Evolutionary conservation across 2,113 vertebrate genomes (phyloP).

Genomic region (Eubucco bourcierii): DNA sequence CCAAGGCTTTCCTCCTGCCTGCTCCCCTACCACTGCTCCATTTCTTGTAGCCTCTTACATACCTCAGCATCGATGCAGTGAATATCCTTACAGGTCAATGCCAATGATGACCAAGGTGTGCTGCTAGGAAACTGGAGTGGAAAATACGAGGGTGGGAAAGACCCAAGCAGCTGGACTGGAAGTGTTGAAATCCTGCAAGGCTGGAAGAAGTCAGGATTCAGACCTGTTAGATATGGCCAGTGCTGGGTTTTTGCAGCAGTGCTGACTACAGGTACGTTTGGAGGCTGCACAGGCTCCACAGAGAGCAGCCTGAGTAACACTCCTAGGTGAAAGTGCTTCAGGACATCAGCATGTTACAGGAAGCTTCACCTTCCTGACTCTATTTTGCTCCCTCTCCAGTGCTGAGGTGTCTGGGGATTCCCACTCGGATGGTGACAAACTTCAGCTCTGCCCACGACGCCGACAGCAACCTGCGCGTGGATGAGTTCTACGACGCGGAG

Average conservation of each 20-base stretch:
- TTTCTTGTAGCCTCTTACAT: not conserved
- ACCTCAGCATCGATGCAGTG: not conserved
- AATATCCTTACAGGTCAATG: conserved; percentile 71
- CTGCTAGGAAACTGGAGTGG: conserved; percentile 80
- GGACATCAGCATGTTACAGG: not conserved
- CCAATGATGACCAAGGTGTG: conserved; percentile 78
- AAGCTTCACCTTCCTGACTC: not conserved
- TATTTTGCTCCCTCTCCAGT: conserved; percentile 34
- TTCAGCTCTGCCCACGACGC: conserved; percentile 82
- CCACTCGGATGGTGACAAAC: conserved; percentile 79
- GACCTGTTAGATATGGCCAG: conserved; percentile 76
- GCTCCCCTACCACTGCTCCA: not conserved
- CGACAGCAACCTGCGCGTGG: conserved; percentile 76
- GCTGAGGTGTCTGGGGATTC: conserved; percentile 76
- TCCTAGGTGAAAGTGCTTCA: not conserved
- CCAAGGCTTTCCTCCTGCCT: not conserved
- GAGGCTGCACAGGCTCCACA: not conserved
- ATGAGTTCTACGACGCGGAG: conserved; percentile 70
- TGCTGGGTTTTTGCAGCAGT: conserved; percentile 84
- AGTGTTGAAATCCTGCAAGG: conserved; percentile 76
- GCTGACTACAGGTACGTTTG: conserved; percentile 76
- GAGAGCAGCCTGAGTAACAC: not conserved
- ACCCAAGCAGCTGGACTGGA: conserved; percentile 77
- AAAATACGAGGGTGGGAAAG: conserved; percentile 68
- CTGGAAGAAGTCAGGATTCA: conserved; percentile 74